Conservation (phyloP, 2,113 vertebrate genomes). For the Excalfactoria chinensis region DNA sequence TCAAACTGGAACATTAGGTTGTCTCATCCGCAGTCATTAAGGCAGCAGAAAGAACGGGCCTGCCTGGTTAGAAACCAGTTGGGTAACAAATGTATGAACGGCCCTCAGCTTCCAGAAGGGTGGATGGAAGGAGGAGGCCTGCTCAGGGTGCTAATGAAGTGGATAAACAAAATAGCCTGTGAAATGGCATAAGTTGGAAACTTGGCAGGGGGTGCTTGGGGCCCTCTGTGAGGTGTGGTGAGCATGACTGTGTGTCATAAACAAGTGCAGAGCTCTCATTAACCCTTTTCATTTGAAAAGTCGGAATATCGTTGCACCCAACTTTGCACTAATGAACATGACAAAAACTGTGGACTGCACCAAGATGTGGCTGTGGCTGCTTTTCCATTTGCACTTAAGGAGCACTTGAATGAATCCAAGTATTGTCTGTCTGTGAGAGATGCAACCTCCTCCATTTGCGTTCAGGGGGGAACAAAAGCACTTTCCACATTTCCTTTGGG, state of each 20-base stretch:
- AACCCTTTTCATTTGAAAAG: background rate
- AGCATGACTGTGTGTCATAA: fast-evolving
- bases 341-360: background rate
- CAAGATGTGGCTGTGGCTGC: background rate
- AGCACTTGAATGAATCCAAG: background rate
- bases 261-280: background rate
- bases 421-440: background rate
- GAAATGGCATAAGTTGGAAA: background rate
- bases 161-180: background rate
- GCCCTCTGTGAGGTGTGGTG: background rate
- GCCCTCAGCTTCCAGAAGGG: background rate
- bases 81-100: background rate
- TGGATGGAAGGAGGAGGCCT: background rate
- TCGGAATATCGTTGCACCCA: background rate
- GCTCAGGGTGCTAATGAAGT: background rate
- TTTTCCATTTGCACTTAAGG: background rate
- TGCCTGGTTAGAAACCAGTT: conserved; percentile 49
- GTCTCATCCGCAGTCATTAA: background rate
- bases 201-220: fast-evolving
- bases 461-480: background rate
- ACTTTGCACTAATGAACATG: background rate
- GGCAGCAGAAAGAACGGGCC: conserved; percentile 27
- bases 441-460: background rate
- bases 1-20: conserved; percentile 46
- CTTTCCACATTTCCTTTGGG: background rate